Percentiles rank a stretch among this genome's conserved stretches.
Evolutionary conservation across 2,113 vertebrate species (phyloP).

Genomic region (Varanus komodoensis): DNA sequence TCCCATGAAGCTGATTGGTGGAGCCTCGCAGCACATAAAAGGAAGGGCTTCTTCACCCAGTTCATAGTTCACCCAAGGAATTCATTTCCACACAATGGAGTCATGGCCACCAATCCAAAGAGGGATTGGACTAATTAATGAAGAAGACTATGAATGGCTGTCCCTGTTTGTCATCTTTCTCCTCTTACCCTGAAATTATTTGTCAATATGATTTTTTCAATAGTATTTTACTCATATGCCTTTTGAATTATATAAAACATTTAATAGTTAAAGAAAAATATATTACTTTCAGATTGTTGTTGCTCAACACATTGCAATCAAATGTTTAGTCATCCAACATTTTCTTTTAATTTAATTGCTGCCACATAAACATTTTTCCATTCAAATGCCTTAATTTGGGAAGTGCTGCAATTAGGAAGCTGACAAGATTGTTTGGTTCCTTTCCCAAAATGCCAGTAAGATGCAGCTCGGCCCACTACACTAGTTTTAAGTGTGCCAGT

Average conservation of each 20-base stretch:
- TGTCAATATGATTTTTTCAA: background rate
- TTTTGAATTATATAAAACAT: background rate
- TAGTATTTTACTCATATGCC: background rate
- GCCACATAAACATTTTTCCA: background rate
- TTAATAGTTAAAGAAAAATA: background rate
- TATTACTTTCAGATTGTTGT: background rate
- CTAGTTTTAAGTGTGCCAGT: slow-evolving; percentile 8
- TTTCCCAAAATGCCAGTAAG: slow-evolving; percentile 2
- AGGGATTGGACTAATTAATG: too few species aligned
- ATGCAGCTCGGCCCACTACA: background rate
- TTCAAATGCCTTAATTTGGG: background rate
- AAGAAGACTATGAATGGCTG: too few species aligned
- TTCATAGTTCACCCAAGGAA: too few species aligned
- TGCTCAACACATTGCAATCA: background rate
- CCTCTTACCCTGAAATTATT: background rate
- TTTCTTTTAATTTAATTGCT: background rate
- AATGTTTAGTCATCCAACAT: background rate
- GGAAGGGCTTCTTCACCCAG: too few species aligned
- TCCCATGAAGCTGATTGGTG: too few species aligned
- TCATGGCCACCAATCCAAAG: too few species aligned
- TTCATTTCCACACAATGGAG: too few species aligned
- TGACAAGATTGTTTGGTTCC: background rate
- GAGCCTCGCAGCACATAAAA: too few species aligned
- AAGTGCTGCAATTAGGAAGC: background rate
- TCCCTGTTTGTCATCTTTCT: background rate